Percentiles rank a stretch among this genome's conserved stretches.
phyloP scores from a whole-genome alignment of 2,888 invertebrate genomes.

The Tetragonisca angustula region DNA sequence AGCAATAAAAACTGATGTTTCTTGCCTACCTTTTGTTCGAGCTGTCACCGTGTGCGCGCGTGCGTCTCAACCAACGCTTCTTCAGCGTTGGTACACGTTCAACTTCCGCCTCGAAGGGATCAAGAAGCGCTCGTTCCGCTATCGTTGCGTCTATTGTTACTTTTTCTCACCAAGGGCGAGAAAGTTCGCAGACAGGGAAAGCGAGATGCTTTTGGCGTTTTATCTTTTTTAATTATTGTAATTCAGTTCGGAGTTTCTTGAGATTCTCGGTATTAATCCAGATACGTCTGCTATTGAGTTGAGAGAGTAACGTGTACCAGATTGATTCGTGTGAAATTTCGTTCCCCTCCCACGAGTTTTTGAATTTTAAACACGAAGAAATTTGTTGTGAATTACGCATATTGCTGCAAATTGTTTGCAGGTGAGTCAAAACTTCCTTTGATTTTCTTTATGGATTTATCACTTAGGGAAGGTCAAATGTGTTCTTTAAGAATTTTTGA shows the following conservation, averaged over 20 bases:
- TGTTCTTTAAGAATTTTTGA: no score
- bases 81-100: slow-evolving; percentile 18
- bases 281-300: not conserved
- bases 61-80: slow-evolving; percentile 47
- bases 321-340: not conserved
- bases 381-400: no score
- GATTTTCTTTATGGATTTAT: no score
- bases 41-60: slow-evolving; percentile 51
- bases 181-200: not conserved
- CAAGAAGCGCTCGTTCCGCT: slow-evolving; percentile 4
- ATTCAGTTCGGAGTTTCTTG: not conserved
- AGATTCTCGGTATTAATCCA: not conserved
- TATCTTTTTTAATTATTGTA: not conserved
- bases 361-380: no score
- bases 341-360: not conserved
- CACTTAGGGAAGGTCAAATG: no score
- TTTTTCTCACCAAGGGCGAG: not conserved
- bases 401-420: no score
- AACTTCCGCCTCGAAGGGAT: slow-evolving; percentile 38
- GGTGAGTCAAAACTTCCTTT: no score
- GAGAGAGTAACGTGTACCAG: no score
- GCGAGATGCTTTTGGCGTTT: not conserved
- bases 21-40: slow-evolving; percentile 69
- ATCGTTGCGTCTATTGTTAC: not conserved
- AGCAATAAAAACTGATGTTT: slow-evolving; percentile 65